Base-by-base conservation (phyloP, 2,113 vertebrate species). In the Spizaetus ornatus region DNA sequence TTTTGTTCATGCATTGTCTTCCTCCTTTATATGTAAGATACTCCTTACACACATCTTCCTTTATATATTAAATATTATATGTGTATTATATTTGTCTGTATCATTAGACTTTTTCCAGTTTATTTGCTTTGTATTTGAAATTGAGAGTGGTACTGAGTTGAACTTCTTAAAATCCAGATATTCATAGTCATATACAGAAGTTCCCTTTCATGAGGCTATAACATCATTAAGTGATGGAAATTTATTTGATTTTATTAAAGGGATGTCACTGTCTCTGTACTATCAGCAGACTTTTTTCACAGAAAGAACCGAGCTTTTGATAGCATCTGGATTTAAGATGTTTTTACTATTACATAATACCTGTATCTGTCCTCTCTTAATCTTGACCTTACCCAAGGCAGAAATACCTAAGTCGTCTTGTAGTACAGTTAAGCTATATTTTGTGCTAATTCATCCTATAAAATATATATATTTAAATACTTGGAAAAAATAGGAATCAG, bases 401-500 rank as follows among this genome's bases (percentile, higher is more conserved):
- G 52, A 95, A 76, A 27, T 83, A 62, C 3, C 3, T 13, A 62
- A 36, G 71, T 65, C 5, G 38, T 66, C 13, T 63, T 79, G 34
- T 55, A 67, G 19, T 19, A 70, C 31, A 56, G 9, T 29, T 74
- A 42, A 66, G 31, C 36, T 88, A 6, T 71, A 7, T 45, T 62
- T 74, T 52, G 8, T 63, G 11, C 23, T 29, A n/a, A 62, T 31
- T 82, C 17, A 32, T 42, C 7, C 4, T 45, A 5, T 58, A 26
- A 89, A 81, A 47, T 48, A 19, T 1, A 2, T 71, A 25, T 74
- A 52, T 26, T 77, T 32, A 82, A 83, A 63, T 81, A 38, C 19
- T 52, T 77, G 2, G 3, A 61, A 65, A 84, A 43, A 0, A 13
- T 47, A 23, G 0, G 0, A 53, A 40, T n/a, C 13, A 7, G 8